phyloP scores from a whole-genome alignment of 2,888 invertebrate genomes.

The Isotomurus palustris region DNA sequence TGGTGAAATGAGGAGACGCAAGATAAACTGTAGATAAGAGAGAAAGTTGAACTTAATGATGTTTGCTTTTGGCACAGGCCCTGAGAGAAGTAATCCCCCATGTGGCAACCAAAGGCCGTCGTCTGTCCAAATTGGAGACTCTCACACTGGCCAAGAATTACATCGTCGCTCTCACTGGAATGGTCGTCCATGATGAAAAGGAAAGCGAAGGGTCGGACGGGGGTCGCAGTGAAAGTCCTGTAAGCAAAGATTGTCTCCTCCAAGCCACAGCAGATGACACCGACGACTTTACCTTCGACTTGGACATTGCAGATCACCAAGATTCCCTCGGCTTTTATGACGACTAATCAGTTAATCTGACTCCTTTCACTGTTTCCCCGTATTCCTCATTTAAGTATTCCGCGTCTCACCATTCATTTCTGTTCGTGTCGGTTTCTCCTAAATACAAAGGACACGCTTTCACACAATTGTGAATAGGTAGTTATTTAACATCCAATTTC shows the following conservation, averaged over 20 bases:
- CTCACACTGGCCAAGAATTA: conserved; percentile 47
- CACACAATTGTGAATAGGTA: no score
- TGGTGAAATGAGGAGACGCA: not conserved
- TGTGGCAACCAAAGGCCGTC: conserved; percentile 46
- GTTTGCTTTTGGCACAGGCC: conserved; percentile 34
- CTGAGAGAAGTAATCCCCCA: conserved; percentile 46
- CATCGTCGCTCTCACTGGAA: conserved; percentile 46
- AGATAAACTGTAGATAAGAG: conserved; percentile 1
- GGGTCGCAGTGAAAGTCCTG: conserved; percentile 40
- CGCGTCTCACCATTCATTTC: no score
- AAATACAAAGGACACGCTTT: no score
- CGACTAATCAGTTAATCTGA: conserved; percentile 39
- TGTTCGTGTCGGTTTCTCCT: no score
- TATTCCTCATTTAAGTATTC: no score
- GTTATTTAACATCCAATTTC: no score
- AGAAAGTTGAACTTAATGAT: conserved; percentile 7
- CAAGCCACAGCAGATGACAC: conserved; percentile 45
- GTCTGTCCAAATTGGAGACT: conserved; percentile 46
- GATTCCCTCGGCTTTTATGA: conserved; percentile 47
- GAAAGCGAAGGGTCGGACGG: conserved; percentile 32
- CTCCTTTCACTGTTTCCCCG: no score
- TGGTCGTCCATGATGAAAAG: conserved; percentile 46
- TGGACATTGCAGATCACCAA: conserved; percentile 45
- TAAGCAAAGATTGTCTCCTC: conserved; percentile 46
- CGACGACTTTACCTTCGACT: conserved; percentile 46